phyloP scores from a whole-genome alignment of 2,888 invertebrate genomes.

The Crossocerus cetratus region DNA sequence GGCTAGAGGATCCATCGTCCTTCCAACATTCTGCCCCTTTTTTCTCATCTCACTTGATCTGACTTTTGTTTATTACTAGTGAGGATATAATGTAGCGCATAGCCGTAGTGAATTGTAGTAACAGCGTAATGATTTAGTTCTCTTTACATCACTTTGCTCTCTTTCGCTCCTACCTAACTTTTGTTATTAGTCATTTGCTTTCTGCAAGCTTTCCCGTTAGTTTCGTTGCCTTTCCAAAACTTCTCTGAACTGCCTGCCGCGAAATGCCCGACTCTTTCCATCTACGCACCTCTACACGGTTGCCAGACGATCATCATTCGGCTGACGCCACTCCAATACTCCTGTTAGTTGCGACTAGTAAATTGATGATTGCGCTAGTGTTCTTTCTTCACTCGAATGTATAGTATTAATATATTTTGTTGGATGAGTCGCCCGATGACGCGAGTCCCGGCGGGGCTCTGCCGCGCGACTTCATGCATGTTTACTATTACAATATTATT shows the following conservation, averaged over 20 bases:
- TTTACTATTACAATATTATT: slow-evolving; percentile 71
- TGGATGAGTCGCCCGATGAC: slow-evolving; percentile 60
- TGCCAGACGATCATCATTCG: background rate
- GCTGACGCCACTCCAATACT: slow-evolving; percentile 8
- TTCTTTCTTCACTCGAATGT: slow-evolving; percentile 50
- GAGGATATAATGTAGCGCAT: slow-evolving; percentile 43
- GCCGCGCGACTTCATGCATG: slow-evolving; percentile 67
- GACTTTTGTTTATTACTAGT: slow-evolving; percentile 31
- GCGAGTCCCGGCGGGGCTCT: slow-evolving; percentile 15
- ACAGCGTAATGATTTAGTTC: slow-evolving; percentile 23
- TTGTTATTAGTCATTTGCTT: background rate
- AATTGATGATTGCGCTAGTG: slow-evolving; percentile 39
- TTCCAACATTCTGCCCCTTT: slow-evolving; percentile 9
- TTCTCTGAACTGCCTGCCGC: background rate
- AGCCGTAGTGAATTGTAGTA: slow-evolving; percentile 40
- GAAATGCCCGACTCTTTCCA: background rate
- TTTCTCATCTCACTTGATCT: background rate
- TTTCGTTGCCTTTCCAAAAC: background rate
- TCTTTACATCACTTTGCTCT: slow-evolving; percentile 16
- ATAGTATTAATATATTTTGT: slow-evolving; percentile 76
- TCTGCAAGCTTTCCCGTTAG: background rate
- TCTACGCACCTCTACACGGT: background rate
- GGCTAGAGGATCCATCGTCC: background rate
- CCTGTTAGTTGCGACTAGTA: slow-evolving; percentile 27
- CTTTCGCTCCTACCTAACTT: background rate